Evolutionary conservation across 2,113 vertebrate genomes (phyloP).

Genomic region (Trematocara unimaculatum): DNA sequence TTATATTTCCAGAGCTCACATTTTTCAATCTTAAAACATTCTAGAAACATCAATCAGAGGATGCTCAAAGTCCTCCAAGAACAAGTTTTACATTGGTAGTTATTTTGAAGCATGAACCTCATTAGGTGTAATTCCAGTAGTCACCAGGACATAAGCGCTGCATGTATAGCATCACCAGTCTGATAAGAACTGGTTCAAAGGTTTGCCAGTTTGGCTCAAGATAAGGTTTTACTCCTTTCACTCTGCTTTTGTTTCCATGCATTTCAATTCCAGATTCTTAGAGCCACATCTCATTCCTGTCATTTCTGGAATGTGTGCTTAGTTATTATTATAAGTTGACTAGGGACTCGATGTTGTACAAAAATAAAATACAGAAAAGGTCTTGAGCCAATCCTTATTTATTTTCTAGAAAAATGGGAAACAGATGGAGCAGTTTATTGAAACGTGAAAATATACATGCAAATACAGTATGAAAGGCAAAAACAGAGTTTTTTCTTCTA

Average conservation of each 20-base stretch:
- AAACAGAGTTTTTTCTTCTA: not conserved
- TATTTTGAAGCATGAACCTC: not conserved
- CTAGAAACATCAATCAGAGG: not conserved
- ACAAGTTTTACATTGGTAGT: not conserved
- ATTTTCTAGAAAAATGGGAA: not conserved
- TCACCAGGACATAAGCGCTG: not conserved
- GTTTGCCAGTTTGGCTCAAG: not conserved
- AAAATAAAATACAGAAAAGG: not conserved
- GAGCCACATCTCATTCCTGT: not conserved
- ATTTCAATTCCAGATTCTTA: not conserved
- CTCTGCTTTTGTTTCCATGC: not conserved
- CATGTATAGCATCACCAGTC: not conserved
- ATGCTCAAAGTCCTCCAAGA: not conserved
- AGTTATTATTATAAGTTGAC: not conserved
- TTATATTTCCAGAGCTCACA: not conserved
- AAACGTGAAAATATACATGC: not conserved
- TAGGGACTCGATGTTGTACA: not conserved
- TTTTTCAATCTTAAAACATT: not conserved
- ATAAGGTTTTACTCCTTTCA: not conserved
- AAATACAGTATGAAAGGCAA: not conserved
- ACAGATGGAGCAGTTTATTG: not conserved
- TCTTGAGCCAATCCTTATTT: not conserved
- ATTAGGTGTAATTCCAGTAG: not conserved
- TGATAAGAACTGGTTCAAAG: not conserved
- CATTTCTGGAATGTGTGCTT: not conserved